Evolutionary conservation across 2,797 vertebrate species (phyloP), one percentile per base, ranked within the genome.

Genomic region (Aselliscus stoliczkanus): DNA sequence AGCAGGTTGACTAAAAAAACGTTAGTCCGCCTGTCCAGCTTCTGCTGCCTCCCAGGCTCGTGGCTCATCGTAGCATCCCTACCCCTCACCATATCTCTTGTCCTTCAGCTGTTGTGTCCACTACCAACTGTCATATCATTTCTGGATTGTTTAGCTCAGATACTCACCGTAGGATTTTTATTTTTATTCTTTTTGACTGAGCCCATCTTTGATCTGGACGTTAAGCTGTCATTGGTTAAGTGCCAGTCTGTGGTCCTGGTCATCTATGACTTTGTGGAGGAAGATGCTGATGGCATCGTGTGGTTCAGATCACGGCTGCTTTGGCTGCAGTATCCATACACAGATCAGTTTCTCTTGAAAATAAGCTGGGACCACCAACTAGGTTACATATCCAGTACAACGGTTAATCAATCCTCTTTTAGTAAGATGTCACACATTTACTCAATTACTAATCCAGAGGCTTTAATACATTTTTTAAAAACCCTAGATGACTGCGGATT

Each of bases 181-280:
- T 44, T 31, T 20, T 15, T 37, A n/a, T n/a, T n/a, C n/a, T 54
- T 25, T 92, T 50, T 56, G 58, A 10, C 56, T 9, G 3, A 80
- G 52, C 47, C 88, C 37, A 21, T 56, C 44, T 83, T 89, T 89
- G 76, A 90, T 17, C 42, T n/a, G 25, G 21, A 14, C 37, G 7
- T 54, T 50, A 15, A 56, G 37, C 77, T n/a, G 5, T 69, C 44
- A 23, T 56, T 75, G 37, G 20, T 52, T 77, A 52, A 65, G 37
- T 47, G 44, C 44, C 72, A 34, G 0, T 18, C 17, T 44, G 37
- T 91, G 23, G 27, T 75, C 37, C 82, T 85, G 39, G 69, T 82
- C 60, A 42, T 50, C 39, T 62, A 39, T 83, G 88, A 69, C 34
- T 6, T 92, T 90, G 65, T 27, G 27, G 60, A 81, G 47, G 81